Base-by-base conservation (phyloP, 2,797 vertebrate species). In the Coccyzus lansbergi region DNA sequence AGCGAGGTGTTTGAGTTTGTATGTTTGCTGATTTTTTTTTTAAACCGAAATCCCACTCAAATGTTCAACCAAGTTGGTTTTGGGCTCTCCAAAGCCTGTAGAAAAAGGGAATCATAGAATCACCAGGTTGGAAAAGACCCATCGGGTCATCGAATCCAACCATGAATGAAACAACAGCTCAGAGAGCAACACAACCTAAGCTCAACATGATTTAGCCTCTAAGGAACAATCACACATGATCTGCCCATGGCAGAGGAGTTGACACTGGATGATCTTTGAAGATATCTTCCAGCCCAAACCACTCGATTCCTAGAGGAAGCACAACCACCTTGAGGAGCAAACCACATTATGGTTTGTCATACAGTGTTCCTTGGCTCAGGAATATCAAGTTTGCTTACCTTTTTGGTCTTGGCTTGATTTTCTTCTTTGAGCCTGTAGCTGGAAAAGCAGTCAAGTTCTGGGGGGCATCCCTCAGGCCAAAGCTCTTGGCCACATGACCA, bases 401-500 rank as follows among this genome's bases (percentile, higher is more conserved):
- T 78, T 94, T 98, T 55, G 58, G 65, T 46, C 52, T 76, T 46
- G 49, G 33, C 29, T 96, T 98, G 81, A 29, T 89, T 70, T 88
- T 98, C 84, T 94, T 96, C 75, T 95, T 95, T 14, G 72, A 96
- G 82, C 93, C 93, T 31, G 83, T 12, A 12, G 86, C 0, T 59
- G 94, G 83, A 6, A 95, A 34, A 62, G 95, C 86, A 44, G 83
- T 82, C 48, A 99, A 98, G 51, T 98, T 98, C 86, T 97, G 97
- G 4, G 99, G 99, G 2, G 99, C 98, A 17, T 99, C 99, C 90
- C 99, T 97, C 49, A 99, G 97, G 70, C 99, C 99, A 19, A 99
- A 99, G 97, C 99, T 99, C 98, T 99, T 99, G 60, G 99, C 99
- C 96, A 97, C 97, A 10, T 99, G 99, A 31, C 99, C 99, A 58